A percentile compares a stretch with the other conserved stretches of the same genome.
Conservation (phyloP, 2,797 vertebrate species). For the Acrossocheilus wenchowensis region DNA sequence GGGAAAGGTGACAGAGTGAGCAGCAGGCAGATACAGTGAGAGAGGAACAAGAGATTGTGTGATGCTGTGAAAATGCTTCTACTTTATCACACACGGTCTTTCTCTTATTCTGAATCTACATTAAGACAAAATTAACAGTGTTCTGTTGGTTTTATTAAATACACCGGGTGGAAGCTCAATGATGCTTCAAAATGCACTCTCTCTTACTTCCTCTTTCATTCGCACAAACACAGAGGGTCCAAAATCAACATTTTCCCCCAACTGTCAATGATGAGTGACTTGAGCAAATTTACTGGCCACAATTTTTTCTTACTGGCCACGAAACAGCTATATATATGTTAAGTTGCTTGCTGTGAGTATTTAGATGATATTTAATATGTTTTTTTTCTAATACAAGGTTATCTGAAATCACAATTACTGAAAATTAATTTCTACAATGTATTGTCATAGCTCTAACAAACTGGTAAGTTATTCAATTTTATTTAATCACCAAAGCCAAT, state of each 20-base stretch:
- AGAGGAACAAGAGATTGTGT: constrained; percentile 40
- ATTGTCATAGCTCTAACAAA: not conserved
- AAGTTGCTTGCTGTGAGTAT: not conserved
- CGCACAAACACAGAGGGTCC: constrained; percentile 22
- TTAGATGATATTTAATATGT: not conserved
- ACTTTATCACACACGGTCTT: not conserved
- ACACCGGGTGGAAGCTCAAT: not conserved
- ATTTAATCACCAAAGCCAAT: not conserved
- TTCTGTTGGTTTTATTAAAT: constrained; percentile 5
- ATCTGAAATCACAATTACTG: not conserved
- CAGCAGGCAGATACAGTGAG: constrained; percentile 57
- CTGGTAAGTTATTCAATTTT: not conserved
- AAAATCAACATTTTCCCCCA: constrained; percentile 6
- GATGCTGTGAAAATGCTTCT: constrained; percentile 19
- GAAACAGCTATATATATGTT: not conserved
- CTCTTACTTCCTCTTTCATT: not conserved
- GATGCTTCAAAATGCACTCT: not conserved
- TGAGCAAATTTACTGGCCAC: not conserved
- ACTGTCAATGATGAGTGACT: not conserved
- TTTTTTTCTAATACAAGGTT: not conserved
- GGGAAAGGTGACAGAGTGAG: constrained; percentile 47
- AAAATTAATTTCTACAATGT: not conserved
- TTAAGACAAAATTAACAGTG: not conserved
- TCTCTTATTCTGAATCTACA: not conserved
- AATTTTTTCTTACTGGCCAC: not conserved